These are phyloP conservation scores for Pycnonotus jocosus DNA, from an alignment of 2,113 vertebrate species.

Conservation along the genomic window DNA sequence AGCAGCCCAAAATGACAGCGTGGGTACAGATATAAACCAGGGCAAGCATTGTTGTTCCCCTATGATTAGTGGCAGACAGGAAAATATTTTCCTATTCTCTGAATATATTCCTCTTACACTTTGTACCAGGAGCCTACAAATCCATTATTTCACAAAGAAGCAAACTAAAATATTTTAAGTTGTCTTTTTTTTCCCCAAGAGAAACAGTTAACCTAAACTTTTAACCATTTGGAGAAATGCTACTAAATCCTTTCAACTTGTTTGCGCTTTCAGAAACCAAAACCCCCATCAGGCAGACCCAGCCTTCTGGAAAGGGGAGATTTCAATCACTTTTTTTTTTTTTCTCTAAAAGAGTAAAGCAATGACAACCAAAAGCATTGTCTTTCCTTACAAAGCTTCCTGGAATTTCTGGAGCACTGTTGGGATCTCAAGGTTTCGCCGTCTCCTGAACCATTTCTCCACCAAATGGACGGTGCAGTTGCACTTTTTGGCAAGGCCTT, in stretches of 20 bases:
- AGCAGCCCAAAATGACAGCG: background rate
- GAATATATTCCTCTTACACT: background rate
- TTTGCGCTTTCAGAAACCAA: background rate
- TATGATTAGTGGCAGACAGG: background rate
- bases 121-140: background rate
- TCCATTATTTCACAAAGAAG: background rate
- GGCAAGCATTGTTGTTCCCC: background rate
- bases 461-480: slow-evolving; percentile 78
- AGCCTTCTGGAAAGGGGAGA: background rate
- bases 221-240: background rate
- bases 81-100: background rate
- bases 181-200: background rate
- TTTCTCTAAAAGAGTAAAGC: background rate
- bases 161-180: background rate
- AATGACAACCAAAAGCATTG: background rate
- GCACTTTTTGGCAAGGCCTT: slow-evolving; percentile 88
- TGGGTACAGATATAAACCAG: background rate
- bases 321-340: background rate
- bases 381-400: slow-evolving; percentile 85
- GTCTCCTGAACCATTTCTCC: slow-evolving; percentile 89
- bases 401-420: slow-evolving; percentile 87
- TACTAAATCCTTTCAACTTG: background rate
- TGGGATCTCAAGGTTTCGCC: slow-evolving; percentile 82
- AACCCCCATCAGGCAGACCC: background rate
- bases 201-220: background rate